Conservation (phyloP, 2,113 vertebrate species). For the Bubo scandiacus region DNA sequence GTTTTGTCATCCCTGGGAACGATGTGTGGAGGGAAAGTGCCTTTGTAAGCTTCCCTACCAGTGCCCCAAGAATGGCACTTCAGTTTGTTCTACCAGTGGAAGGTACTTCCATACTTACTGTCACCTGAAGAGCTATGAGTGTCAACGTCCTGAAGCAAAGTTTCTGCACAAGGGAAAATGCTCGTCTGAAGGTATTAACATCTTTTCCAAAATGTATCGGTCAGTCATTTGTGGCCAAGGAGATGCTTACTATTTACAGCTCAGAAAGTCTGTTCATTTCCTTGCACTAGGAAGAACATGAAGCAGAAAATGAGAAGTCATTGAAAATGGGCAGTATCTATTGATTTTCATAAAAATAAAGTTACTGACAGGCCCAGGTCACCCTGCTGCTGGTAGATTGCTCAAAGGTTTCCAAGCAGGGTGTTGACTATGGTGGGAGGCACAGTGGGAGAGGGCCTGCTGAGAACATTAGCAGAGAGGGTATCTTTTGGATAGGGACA, state of each 20-base stretch:
- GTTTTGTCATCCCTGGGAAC: conserved; percentile 85
- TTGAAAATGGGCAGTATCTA: neutral
- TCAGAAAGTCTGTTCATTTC: neutral
- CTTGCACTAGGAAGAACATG: neutral
- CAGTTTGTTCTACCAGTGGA: conserved; percentile 56
- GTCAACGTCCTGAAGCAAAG: conserved; percentile 20
- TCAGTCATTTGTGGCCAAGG: neutral
- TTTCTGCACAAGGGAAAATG: conserved; percentile 71
- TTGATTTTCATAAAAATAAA: neutral
- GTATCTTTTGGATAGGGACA: neutral
- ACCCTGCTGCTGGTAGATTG: neutral
- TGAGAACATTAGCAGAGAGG: neutral
- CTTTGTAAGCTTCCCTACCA: conserved; percentile 84
- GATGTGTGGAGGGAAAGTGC: conserved; percentile 74
- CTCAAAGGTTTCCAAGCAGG: neutral
- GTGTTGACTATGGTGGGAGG: neutral
- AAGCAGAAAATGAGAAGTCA: neutral
- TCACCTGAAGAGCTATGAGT: conserved; percentile 80
- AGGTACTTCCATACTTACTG: conserved; percentile 73
- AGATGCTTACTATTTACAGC: neutral
- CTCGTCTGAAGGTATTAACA: conserved; percentile 48
- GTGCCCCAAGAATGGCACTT: conserved; percentile 70
- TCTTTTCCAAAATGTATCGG: neutral
- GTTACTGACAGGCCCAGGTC: neutral
- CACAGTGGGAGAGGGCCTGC: neutral